Base-by-base conservation (phyloP, 2,888 invertebrate species). In the Trilocha varians region DNA sequence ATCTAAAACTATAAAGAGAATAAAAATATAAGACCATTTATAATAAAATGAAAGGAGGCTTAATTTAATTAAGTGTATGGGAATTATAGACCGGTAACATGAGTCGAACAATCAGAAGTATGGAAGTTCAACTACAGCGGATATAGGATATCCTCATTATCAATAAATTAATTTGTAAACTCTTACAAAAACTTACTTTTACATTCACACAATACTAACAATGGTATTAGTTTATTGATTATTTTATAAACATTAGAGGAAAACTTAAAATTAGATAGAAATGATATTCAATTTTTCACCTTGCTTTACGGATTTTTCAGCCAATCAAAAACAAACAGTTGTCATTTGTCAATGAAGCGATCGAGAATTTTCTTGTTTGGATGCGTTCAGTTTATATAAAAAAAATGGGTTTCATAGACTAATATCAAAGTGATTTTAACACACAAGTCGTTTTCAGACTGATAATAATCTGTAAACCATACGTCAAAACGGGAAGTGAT, bases 271-370 rank as follows among this genome's bases (percentile, higher is more conserved):
- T n/a, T n/a, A n/a, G n/a, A n/a, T n/a, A n/a, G 42, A 50, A 55
- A 53, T 57, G 63, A 62, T 62, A 62, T 50, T 58, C 60, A 48
- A 59, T 41, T 63, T 69, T 72, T 70, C 63, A 58, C 64, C n/a
- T n/a, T n/a, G n/a, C n/a, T n/a, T n/a, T n/a, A n/a, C 61, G 67
- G 67, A 70, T 70, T 58, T 64, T 66, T 68, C 69, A 69, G 64
- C 86, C 86, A 85, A 85, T 86, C 74, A 76, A 67, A 73, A 76
- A 70, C 73, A 77, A 84, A 83, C 85, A 86, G 71, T 70, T 78
- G 78, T 80, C 85, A 86, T 71, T 70, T 78, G 78, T 80, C 79
- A 74, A 65, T 61, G 54, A 48, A 57, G 62, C 58, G 53, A 65
- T 63, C 63, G 58, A 70, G 65, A 65, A 65, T 62, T 65, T 65